Evolutionary conservation across 2,113 vertebrate species (phyloP), one percentile per base, ranked within the genome.

Genomic region (Tetraodon nigroviridis): DNA sequence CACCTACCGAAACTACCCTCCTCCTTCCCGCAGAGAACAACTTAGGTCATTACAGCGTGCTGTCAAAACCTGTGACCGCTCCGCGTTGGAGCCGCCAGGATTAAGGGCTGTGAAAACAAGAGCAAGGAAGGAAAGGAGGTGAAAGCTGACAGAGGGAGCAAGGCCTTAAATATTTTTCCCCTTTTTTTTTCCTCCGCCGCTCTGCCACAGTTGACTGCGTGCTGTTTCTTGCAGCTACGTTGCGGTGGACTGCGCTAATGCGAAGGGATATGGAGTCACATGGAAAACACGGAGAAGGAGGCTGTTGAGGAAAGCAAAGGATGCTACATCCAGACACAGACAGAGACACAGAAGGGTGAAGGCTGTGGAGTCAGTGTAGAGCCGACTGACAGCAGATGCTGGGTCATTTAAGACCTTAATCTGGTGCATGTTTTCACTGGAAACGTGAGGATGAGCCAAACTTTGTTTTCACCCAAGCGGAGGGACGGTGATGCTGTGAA

Each of bases 31-130:
- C 79, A 49, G 84, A 75, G 84, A 86, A 82, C 78, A 89, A 76
- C 76, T 90, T 89, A 89, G 90, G 87, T 90, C 85, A 88, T 90
- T 90, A 88, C 84, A 88, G 80, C 80, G 73, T 81, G 75, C 89
- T 91, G 87, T 88, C 86, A 87, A 89, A 90, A 88, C 85, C 85
- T 89, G 87, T 90, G 89, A 90, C 87, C 69, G 44, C 81, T 83
- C 67, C 42, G 80, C 67, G 54, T 83, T 37, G 75, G 75, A 88
- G 83, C 81, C 40, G 56, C 70, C 71, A 80, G 79, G 86, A 89
- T 88, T 89, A 89, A 82, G 77, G 80, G 68, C 82, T 83, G 86
- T 84, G 81, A 86, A 88, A 89, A 82, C 79, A 83, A 75, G 76
- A 83, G 76, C 60, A 81, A 74, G 70, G 65, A 78, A 69, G 67